Evolutionary conservation across 2,113 vertebrate genomes (phyloP), one percentile per base, ranked within the genome.

Genomic region (Tragelaphus scriptus): DNA sequence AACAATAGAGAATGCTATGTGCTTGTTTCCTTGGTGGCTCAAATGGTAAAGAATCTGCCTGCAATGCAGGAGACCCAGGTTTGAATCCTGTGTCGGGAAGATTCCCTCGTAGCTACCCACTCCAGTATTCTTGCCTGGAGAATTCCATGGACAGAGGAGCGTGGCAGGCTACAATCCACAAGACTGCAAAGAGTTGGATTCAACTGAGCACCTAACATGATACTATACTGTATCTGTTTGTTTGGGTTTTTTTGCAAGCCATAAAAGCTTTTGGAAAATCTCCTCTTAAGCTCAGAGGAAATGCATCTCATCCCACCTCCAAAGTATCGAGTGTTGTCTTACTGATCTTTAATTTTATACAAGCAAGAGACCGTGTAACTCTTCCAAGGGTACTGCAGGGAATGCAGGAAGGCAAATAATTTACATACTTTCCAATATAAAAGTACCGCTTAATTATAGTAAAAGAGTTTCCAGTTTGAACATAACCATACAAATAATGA

Each of bases 401-500:
- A 65, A 81, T 59, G 97, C 87, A 58, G n/a, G 81, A 88, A 95
- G 92, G 93, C 65, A 93, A 88, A 97, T n/a, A 91, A 90, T 92
- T 88, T 71, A 98, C 55, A 85, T 47, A 95, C 55, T 97, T 97
- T 95, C 85, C 96, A 98, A 97, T 96, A 97, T 95, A 95, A 84
- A 98, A 97, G 93, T 80, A 58, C 75, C 94, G 36, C 51, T 86
- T 96, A 96, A 97, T 96, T 95, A 93, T 26, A 91, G 95, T 53
- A 81, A 81, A 65, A 65, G 55, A 87, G 28, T 68, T 97, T 98
- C 91, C 58, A 40, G 15, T 82, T 36, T 88, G 68, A 88, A 94
- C 19, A 77, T 5, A 25, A 44, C 30, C 49, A 68, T 6, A 49
- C 91, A 96, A 94, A 97, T 95, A 98, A 97, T 53, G 97, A 97